Conservation (phyloP, 2,888 invertebrate species). For the Slavum lentiscoides region DNA sequence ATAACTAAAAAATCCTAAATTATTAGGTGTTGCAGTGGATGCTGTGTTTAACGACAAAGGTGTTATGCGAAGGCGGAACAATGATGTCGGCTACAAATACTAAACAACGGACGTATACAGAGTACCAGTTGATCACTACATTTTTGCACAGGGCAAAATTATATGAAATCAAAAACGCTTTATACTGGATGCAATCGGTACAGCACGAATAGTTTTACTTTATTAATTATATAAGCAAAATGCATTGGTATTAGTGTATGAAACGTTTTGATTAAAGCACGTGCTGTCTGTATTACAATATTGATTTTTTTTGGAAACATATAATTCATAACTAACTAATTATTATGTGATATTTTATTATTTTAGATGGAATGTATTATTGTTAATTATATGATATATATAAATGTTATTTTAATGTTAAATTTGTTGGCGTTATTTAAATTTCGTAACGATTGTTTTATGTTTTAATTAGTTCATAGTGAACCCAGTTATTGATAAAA, state of each 20-base stretch:
- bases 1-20: conserved; percentile 39
- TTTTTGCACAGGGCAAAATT: conserved; percentile 70
- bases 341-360: conserved; percentile 31
- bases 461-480: neutral
- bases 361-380: neutral
- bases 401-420: conserved; percentile 13
- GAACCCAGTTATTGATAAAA: no score
- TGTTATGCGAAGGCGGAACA: conserved; percentile 61
- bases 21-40: conserved; percentile 74
- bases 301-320: neutral
- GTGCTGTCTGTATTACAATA: neutral
- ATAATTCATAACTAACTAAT: conserved; percentile 17
- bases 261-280: neutral
- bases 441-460: neutral
- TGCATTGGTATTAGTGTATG: conserved; percentile 29
- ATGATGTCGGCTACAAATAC: conserved; percentile 54
- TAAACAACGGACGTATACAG: conserved; percentile 70
- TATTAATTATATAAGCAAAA: conserved; percentile 3
- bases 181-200: conserved; percentile 65
- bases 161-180: conserved; percentile 66
- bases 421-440: neutral
- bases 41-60: conserved; percentile 73
- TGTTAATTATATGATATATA: conserved; percentile 16
- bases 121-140: conserved; percentile 73
- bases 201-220: conserved; percentile 17